A percentile compares a stretch with the other conserved stretches of the same genome.
These are phyloP conservation scores for Xanthorhoe spadicearia DNA, from an alignment of 2,888 invertebrate genomes.

Conservation along the genomic window DNA sequence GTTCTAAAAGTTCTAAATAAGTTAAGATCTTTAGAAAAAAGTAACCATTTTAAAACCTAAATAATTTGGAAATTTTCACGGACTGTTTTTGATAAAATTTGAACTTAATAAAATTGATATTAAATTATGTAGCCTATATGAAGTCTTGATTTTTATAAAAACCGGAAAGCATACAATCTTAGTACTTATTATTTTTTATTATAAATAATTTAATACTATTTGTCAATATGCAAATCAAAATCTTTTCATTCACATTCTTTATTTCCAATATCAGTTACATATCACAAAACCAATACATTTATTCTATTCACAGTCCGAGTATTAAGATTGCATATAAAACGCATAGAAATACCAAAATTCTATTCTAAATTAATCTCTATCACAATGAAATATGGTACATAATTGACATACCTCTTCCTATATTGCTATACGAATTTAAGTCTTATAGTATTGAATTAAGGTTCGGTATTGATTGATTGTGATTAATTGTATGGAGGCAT, in stretches of 20 bases:
- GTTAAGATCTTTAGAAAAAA: too few species aligned
- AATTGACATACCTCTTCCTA: not conserved
- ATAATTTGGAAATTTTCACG: too few species aligned
- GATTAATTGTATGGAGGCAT: constrained; percentile 18
- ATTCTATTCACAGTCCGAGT: constrained; percentile 4
- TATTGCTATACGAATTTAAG: not conserved
- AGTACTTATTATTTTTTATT: too few species aligned
- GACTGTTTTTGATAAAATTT: too few species aligned
- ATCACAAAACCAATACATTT: not conserved
- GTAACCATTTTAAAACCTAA: too few species aligned
- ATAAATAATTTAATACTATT: not conserved
- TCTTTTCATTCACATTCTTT: not conserved
- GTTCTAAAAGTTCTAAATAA: too few species aligned
- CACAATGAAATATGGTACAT: not conserved
- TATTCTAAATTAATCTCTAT: not conserved
- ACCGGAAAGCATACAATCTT: too few species aligned
- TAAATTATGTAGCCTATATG: too few species aligned
- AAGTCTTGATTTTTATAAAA: too few species aligned
- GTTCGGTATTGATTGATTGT: not conserved
- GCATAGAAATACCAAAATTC: not conserved
- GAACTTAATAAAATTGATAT: too few species aligned
- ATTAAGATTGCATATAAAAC: constrained; percentile 6
- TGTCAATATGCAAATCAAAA: not conserved
- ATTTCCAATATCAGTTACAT: not conserved
- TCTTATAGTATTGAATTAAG: constrained; percentile 1